These are phyloP conservation scores for crab-eating macaque (Macaca fascicularis) DNA, from an alignment of 2,113 vertebrate genomes.

Conservation along the genomic window T2T-MFA8v1.1 NC_088388.1:73936501-73937000, in stretches of 20 bases:
- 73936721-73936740: not conserved
- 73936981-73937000: no score
- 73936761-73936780: conserved; percentile 14
- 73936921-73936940: not conserved
- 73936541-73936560: not conserved
- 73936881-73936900: not conserved
- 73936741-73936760: not conserved
- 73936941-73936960: not conserved
- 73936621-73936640: not conserved
- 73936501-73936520: not conserved
- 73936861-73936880: not conserved
- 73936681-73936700: not conserved
- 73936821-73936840: not conserved
- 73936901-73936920: not conserved
- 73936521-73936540: not conserved
- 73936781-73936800: not conserved
- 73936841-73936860: not conserved
- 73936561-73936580: not conserved
- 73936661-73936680: not conserved
- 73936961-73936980: no score
- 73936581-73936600: not conserved
- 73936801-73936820: not conserved
- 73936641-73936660: not conserved
- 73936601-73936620: not conserved
- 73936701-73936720: not conserved